phyloP scores from a whole-genome alignment of 1,140 invertebrate genomes.

The Diabrotica virgifera region DNA sequence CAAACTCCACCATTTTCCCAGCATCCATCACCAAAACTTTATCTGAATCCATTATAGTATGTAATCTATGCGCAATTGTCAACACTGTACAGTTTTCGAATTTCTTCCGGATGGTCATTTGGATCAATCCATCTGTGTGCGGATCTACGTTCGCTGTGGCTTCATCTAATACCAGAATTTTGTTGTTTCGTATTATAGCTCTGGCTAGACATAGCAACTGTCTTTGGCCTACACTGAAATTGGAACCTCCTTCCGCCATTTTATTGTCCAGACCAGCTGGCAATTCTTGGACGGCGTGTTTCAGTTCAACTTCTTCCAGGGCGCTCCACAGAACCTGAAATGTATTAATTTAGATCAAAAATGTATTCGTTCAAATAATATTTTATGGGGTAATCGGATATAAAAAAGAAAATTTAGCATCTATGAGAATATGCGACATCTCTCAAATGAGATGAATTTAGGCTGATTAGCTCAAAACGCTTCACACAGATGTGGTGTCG shows the following conservation, averaged over 20 bases:
- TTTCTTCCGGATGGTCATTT: slow-evolving; percentile 64
- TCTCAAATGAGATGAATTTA: no score
- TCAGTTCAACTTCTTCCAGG: slow-evolving; percentile 59
- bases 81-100: slow-evolving; percentile 71
- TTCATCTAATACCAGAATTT: slow-evolving; percentile 74
- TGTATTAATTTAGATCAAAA: no score
- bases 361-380: no score
- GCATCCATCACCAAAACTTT: slow-evolving; percentile 67
- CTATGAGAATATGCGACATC: no score
- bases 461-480: no score
- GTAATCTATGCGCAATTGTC: slow-evolving; percentile 76
- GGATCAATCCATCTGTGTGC: slow-evolving; percentile 64
- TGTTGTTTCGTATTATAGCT: slow-evolving; percentile 75
- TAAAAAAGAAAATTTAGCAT: no score
- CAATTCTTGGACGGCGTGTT: slow-evolving; percentile 46
- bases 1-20: slow-evolving; percentile 62
- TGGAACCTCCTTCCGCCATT: slow-evolving; percentile 68
- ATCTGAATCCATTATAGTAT: slow-evolving; percentile 73
- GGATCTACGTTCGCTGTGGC: slow-evolving; percentile 65
- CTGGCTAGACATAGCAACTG: slow-evolving; percentile 77
- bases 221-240: slow-evolving; percentile 80
- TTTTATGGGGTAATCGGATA: no score
- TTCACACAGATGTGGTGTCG: no score
- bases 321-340: slow-evolving; percentile 41
- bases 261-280: slow-evolving; percentile 49